Evolutionary conservation across 2,888 invertebrate species (phyloP).

Genomic region (Branchinecta sandiegonensis): DNA sequence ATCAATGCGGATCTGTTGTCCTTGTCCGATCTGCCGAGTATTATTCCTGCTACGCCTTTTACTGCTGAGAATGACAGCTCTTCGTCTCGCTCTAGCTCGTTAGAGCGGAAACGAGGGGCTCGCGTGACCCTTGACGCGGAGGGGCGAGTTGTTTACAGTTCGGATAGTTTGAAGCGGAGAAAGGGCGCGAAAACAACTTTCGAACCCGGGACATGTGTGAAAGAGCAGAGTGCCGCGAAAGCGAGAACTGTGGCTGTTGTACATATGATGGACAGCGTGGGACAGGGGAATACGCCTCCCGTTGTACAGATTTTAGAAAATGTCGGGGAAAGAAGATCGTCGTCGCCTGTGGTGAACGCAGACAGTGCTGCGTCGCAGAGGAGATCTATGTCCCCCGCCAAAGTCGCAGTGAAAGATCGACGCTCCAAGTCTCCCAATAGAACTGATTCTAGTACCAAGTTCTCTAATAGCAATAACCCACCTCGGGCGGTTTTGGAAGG

Average conservation of each 20-base stretch:
- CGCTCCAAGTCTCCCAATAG: neutral
- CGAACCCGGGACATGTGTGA: slow-evolving; percentile 60
- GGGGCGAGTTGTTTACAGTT: slow-evolving; percentile 74
- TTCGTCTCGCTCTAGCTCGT: slow-evolving; percentile 31
- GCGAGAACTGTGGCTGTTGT: slow-evolving; percentile 1
- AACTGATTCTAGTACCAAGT: neutral
- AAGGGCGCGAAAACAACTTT: slow-evolving; percentile 64
- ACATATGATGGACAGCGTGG: slow-evolving; percentile 2
- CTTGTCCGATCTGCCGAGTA: slow-evolving; percentile 16
- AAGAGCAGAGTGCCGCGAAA: slow-evolving; percentile 5
- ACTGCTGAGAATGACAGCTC: slow-evolving; percentile 18
- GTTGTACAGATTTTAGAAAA: no score
- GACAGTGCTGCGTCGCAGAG: neutral
- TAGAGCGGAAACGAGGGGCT: slow-evolving; percentile 47
- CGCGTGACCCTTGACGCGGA: slow-evolving; percentile 68
- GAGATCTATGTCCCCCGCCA: neutral
- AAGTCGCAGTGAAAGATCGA: neutral
- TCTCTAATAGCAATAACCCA: neutral
- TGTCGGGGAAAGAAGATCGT: no score
- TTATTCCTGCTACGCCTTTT: slow-evolving; percentile 21
- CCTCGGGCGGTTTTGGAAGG: neutral
- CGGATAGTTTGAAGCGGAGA: slow-evolving; percentile 60
- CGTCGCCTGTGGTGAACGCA: neutral
- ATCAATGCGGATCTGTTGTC: slow-evolving; percentile 19
- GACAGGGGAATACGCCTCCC: neutral